phyloP scores from a whole-genome alignment of 2,888 invertebrate species.

The Euspilapteryx auroguttella region DNA sequence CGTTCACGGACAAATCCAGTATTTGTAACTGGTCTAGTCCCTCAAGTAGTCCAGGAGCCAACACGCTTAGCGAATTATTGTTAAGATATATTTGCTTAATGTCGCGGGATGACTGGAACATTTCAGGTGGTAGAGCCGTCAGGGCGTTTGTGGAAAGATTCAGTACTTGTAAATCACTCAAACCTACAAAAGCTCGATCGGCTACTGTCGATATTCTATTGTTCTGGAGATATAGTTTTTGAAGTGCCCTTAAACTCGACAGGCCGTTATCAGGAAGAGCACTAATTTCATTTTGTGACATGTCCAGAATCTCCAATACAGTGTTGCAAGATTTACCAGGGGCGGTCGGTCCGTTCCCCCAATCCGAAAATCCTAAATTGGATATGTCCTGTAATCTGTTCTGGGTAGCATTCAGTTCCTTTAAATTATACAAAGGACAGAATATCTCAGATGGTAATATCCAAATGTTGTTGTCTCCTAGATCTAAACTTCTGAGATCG shows the following conservation, averaged over 20 bases:
- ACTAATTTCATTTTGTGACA: slow-evolving; percentile 74
- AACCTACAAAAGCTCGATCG: slow-evolving; percentile 73
- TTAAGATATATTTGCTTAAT: slow-evolving; percentile 73
- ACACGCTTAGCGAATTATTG: slow-evolving; percentile 75
- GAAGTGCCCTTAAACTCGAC: slow-evolving; percentile 69
- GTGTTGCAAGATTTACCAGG: slow-evolving; percentile 71
- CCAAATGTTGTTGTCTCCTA: slow-evolving; percentile 79
- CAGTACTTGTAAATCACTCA: slow-evolving; percentile 68
- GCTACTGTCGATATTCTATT: slow-evolving; percentile 75
- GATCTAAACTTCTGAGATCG: slow-evolving; percentile 67
- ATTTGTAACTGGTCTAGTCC: slow-evolving; percentile 73
- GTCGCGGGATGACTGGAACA: slow-evolving; percentile 74
- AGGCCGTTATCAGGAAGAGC: slow-evolving; percentile 71
- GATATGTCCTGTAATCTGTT: slow-evolving; percentile 79
- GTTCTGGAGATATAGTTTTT: slow-evolving; percentile 71
- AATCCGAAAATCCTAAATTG: slow-evolving; percentile 75
- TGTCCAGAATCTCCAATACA: slow-evolving; percentile 69
- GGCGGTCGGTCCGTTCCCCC: slow-evolving; percentile 68
- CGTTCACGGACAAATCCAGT: slow-evolving; percentile 73
- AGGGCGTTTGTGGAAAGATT: slow-evolving; percentile 81
- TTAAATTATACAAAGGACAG: slow-evolving; percentile 70
- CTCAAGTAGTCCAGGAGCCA: slow-evolving; percentile 75
- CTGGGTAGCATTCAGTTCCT: slow-evolving; percentile 71
- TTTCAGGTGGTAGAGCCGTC: slow-evolving; percentile 74
- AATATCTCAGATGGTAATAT: slow-evolving; percentile 71